Evolutionary conservation across 2,888 invertebrate genomes (phyloP), one percentile per base, ranked within the genome.

Genomic region (Tetheella fluctuosa): DNA sequence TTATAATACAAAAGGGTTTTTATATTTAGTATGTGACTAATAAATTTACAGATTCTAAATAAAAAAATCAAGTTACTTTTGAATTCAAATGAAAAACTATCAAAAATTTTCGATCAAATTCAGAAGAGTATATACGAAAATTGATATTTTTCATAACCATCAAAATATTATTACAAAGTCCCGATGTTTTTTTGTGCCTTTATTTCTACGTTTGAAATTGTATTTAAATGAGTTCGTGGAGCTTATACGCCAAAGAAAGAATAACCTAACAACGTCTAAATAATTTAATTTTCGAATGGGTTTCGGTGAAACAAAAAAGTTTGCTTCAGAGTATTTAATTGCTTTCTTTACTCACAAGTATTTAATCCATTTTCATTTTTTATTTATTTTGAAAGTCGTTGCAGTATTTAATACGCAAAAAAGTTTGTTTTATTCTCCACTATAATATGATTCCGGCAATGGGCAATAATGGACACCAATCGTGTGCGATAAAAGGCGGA

Each of bases 401-500:
- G n/a, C n/a, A n/a, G n/a, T n/a, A n/a, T n/a, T n/a, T n/a, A n/a
- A n/a, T n/a, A n/a, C n/a, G n/a, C n/a, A n/a, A n/a, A n/a, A n/a
- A n/a, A n/a, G n/a, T n/a, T n/a, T n/a, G 39, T n/a, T 39, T n/a
- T 39, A 39, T 39, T 39, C 4, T 15, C 6, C n/a, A 39, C 39
- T n/a, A n/a, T 39, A 39, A 39, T 28, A 28, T 30, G 34, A 15
- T 30, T 54, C 30, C 12, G 30, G 30, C 54, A 54, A 54, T 34
- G 30, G 6, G n/a, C 39, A 48, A 10, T 48, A 17, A 20, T 7
- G 17, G 42, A 15, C 17, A 20, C 17, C 25, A 55, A 34, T 30
- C 13, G 34, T 55, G 34, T 55, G 55, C 34, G 55, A 55, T 55
- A 55, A 55, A 55, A 17, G 17, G 34, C 30, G 30, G 13, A 20